These are phyloP conservation scores for Pedionomus torquatus DNA, from an alignment of 2,113 vertebrate genomes.

Conservation along the genomic window DNA sequence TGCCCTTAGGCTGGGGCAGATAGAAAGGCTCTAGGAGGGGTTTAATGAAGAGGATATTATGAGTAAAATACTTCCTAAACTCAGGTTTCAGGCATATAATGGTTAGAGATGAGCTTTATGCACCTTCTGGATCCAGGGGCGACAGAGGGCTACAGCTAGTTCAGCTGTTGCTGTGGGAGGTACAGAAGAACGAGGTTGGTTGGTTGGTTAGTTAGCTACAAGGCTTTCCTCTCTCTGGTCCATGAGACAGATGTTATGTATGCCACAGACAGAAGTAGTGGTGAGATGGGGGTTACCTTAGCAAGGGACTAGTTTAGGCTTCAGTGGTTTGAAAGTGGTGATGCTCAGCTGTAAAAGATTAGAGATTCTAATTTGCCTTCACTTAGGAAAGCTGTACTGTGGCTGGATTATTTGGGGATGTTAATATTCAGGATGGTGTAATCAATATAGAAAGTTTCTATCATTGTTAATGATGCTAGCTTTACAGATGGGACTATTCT, in stretches of 20 bases:
- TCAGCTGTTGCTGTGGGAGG: not conserved
- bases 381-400: not conserved
- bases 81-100: not conserved
- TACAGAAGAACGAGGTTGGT: not conserved
- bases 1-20: not conserved
- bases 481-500: not conserved
- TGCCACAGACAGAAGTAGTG: not conserved
- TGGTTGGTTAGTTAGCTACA: not conserved
- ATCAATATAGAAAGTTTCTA: not conserved
- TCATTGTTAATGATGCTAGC: not conserved
- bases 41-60: not conserved
- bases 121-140: not conserved
- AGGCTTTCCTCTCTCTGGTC: not conserved
- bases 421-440: not conserved
- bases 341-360: not conserved
- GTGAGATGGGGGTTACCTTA: not conserved
- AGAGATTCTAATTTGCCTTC: not conserved
- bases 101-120: not conserved
- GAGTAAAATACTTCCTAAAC: not conserved
- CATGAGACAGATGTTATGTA: rapidly evolving
- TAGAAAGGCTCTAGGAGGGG: not conserved
- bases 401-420: not conserved
- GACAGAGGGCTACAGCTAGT: not conserved
- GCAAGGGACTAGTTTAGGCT: not conserved
- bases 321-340: not conserved